Percentiles rank a stretch among this genome's conserved stretches.
Evolutionary conservation across 2,113 vertebrate species (phyloP).

Genomic region (Tachysurus fulvidraco): DNA sequence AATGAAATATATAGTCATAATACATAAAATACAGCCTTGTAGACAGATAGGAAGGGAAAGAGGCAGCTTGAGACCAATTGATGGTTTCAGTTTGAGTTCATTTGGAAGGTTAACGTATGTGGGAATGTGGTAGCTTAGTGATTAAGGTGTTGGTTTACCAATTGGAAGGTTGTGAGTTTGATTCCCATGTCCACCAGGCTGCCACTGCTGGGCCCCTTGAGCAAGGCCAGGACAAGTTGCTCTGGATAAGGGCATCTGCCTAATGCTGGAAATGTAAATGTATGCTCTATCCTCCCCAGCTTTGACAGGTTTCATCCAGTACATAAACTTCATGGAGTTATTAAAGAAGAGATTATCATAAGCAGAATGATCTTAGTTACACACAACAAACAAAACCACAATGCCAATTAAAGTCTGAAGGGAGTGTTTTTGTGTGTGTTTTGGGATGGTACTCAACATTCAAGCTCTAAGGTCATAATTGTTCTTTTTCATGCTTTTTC

Average conservation of each 20-base stretch:
- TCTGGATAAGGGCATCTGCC: no score
- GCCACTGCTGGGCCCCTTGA: no score
- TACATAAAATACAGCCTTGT: not conserved
- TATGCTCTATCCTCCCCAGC: not conserved
- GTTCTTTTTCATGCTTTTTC: not conserved
- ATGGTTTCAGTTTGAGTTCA: conserved; percentile 53
- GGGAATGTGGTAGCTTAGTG: not conserved
- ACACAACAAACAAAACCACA: conserved; percentile 24
- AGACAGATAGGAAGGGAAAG: not conserved
- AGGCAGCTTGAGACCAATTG: conserved; percentile 35
- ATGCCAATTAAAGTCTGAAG: conserved; percentile 12
- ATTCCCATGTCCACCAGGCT: no score
- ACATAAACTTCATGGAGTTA: conserved; percentile 43
- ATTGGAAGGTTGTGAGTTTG: no score
- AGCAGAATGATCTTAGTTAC: not conserved
- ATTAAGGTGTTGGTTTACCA: no score
- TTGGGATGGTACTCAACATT: conserved; percentile 32
- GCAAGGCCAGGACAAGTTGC: no score
- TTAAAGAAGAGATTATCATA: conserved; percentile 31
- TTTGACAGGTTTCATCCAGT: conserved; percentile 35
- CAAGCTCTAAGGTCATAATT: not conserved
- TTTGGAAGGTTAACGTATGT: conserved; percentile 46
- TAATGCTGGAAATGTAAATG: no score
- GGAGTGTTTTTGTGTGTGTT: conserved; percentile 27
- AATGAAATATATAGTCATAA: not conserved